A percentile compares a stretch with the other conserved stretches of the same genome.
Conservation (phyloP, 2,888 invertebrate genomes). For the Tethea ocularis region DNA sequence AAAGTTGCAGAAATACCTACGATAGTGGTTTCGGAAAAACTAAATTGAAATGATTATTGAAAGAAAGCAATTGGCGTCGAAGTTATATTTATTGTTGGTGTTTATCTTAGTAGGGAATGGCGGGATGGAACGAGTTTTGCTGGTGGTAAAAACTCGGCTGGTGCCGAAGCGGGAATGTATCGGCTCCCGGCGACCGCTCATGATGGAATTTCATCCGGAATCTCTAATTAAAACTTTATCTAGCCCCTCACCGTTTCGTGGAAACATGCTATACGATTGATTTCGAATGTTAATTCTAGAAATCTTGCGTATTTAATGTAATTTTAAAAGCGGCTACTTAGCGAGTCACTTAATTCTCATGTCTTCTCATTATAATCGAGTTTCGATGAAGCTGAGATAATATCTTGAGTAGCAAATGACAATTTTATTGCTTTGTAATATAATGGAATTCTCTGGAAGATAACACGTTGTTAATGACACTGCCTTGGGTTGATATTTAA, state of each 20-base stretch:
- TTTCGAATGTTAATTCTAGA: neutral
- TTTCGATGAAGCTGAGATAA: neutral
- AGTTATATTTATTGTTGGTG: slow-evolving; percentile 68
- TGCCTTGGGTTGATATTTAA: slow-evolving; percentile 1
- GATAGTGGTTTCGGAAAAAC: slow-evolving; percentile 28
- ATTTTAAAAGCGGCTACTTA: neutral
- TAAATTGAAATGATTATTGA: slow-evolving; percentile 40
- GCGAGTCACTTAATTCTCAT: neutral
- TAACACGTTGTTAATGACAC: neutral
- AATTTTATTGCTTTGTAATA: neutral
- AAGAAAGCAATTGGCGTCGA: slow-evolving; percentile 59
- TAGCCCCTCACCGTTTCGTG: slow-evolving; percentile 54
- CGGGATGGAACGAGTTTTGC: slow-evolving; percentile 66
- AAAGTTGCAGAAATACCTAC: slow-evolving; percentile 21
- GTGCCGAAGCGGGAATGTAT: slow-evolving; percentile 77
- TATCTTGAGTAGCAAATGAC: neutral
- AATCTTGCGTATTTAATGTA: neutral
- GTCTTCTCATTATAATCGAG: neutral
- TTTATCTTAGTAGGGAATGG: slow-evolving; percentile 61
- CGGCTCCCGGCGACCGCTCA: slow-evolving; percentile 60
- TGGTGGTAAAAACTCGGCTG: slow-evolving; percentile 72
- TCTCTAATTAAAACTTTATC: slow-evolving; percentile 83
- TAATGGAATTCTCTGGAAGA: neutral
- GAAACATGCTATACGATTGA: slow-evolving; percentile 26
- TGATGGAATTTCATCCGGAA: slow-evolving; percentile 77